Base-by-base conservation (phyloP, 2,888 invertebrate genomes). In the Criorhina ranunculi region DNA sequence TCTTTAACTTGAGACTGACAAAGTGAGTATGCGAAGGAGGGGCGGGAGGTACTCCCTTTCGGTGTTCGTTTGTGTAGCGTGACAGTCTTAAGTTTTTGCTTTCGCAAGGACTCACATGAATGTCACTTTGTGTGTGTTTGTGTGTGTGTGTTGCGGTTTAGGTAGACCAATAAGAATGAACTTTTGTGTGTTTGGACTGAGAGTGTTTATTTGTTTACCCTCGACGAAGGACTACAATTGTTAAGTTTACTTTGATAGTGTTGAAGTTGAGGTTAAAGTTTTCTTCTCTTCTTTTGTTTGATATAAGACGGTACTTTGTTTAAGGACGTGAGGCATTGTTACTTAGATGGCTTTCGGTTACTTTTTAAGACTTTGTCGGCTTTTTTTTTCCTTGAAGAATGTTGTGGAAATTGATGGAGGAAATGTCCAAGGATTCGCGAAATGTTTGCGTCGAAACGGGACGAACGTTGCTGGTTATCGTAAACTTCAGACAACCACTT, bases 131-230 rank as follows among this genome's bases (percentile, higher is more conserved):
- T 53, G 6, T 46, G 24, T 62, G n/a, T 51, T 57, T 17, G n/a
- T 35, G 19, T 19, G 60, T 19, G 60, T 51, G 37, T 37, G 49
- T 17, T 62, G 29, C 8, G 49, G 60, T 33, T 76, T 69, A 69
- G 59, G n/a, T 40, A 55, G 33, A 59, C 66, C 75, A 67, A 59
- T 57, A 66, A 57, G 40, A 72, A 29, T 37, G 15, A 57, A 9
- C 37, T 60, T 60, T 72, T 72, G 46, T 76, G 69, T 40, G 8
- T 33, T 24, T 24, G 24, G 24, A 4, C 1, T 3, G 24, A 51
- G 53, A 51, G 67, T 59, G 69, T 75, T 60, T 69, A 60, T 75
- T 57, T 77, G 59, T 73, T 72, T 79, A 33, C 37, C 62, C 70
- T 24, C 24, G 24, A 24, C 11, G 46, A 19, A 62, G 55, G 44